Conservation (phyloP, 2,888 invertebrate genomes). For the Xylophagus ater region DNA sequence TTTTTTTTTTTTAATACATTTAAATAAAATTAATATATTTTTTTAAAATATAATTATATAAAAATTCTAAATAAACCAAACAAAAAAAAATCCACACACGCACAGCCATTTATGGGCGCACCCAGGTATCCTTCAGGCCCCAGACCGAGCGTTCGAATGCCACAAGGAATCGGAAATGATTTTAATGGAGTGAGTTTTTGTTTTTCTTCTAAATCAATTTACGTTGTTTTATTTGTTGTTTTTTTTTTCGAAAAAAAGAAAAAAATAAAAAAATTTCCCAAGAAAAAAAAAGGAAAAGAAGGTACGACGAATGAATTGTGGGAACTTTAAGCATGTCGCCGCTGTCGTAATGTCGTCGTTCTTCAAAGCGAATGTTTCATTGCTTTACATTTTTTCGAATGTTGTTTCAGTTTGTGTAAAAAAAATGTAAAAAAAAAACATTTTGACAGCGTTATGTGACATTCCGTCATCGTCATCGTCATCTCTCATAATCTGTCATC, state of each 20-base stretch:
- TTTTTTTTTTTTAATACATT: neutral
- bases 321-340: too few relatives aligned
- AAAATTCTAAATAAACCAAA: neutral
- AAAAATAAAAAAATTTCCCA: neutral
- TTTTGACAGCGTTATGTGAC: too few relatives aligned
- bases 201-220: neutral
- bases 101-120: slow-evolving; percentile 87
- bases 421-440: too few relatives aligned
- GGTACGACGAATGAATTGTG: too few relatives aligned
- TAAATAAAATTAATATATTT: neutral
- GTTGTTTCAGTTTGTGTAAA: too few relatives aligned
- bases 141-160: slow-evolving; percentile 86
- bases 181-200: slow-evolving; percentile 69
- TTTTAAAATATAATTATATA: neutral
- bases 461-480: too few relatives aligned
- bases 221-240: neutral
- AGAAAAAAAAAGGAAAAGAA: neutral
- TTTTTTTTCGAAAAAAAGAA: slow-evolving; percentile 3
- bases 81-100: neutral
- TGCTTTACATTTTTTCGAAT: neutral
- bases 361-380: neutral
- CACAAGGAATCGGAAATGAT: slow-evolving; percentile 79
- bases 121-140: slow-evolving; percentile 91
- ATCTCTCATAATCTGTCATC: too few relatives aligned
- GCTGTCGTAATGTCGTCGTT: neutral